Conservation (phyloP, 2,888 invertebrate species). For the Carpatolechia fugitivella region DNA sequence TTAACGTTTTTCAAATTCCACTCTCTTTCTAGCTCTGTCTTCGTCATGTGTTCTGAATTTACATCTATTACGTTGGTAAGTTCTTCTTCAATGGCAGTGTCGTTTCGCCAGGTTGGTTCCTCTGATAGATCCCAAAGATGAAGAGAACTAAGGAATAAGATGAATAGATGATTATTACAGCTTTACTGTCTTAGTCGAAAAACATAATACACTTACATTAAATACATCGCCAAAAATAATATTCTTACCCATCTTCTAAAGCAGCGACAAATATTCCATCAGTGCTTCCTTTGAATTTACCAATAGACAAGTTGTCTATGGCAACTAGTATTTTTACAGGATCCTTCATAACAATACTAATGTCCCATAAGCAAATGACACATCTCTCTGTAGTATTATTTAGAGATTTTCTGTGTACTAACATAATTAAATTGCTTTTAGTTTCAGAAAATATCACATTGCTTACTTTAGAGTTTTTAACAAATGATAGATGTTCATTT, state of each 20-base stretch:
- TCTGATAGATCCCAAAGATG: conserved; percentile 70
- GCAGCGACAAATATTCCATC: conserved; percentile 64
- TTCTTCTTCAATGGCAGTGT: conserved; percentile 38
- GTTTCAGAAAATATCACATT: conserved; percentile 51
- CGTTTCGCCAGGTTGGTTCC: conserved; percentile 45
- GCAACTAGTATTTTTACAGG: conserved; percentile 58
- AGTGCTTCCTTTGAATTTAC: conserved; percentile 48
- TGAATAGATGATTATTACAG: no score
- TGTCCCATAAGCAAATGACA: conserved; percentile 62
- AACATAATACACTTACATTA: no score
- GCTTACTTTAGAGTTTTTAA: conserved; percentile 46
- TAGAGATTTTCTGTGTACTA: conserved; percentile 45
- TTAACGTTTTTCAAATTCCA: conserved; percentile 49
- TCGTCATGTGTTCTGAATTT: conserved; percentile 30
- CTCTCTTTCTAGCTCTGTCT: conserved; percentile 48
- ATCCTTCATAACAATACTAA: conserved; percentile 49
- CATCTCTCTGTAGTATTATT: conserved; percentile 36
- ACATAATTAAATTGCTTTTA: conserved; percentile 54
- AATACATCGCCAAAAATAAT: no score
- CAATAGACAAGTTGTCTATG: conserved; percentile 53
- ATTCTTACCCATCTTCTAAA: conserved; percentile 61
- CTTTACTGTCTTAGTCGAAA: no score
- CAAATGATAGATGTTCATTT: conserved; percentile 34
- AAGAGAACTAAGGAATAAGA: conserved; percentile 47
- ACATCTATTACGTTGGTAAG: conserved; percentile 40